These are phyloP conservation scores for Thelaira solivaga DNA, from an alignment of 2,888 invertebrate species.

Conservation along the genomic window DNA sequence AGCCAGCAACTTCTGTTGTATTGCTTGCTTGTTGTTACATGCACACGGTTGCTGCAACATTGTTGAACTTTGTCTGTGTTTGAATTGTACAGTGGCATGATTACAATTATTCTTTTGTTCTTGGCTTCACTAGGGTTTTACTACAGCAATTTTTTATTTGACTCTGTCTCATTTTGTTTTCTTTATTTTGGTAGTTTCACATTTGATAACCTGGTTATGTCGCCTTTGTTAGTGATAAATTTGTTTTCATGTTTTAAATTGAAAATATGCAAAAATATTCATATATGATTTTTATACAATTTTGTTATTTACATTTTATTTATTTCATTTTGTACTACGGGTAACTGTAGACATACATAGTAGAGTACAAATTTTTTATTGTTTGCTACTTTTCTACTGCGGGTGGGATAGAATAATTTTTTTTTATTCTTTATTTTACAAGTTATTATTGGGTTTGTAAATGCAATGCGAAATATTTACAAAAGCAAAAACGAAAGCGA, in stretches of 20 bases:
- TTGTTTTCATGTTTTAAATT: conserved; percentile 56
- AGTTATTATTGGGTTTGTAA: conserved; percentile 21
- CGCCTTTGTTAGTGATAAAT: conserved; percentile 57
- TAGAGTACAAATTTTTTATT: conserved; percentile 30
- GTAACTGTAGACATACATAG: neutral
- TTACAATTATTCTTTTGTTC: conserved; percentile 49
- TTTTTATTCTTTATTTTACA: conserved; percentile 3
- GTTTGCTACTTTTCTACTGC: neutral
- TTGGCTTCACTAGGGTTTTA: conserved; percentile 15
- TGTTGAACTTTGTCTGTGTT: conserved; percentile 37
- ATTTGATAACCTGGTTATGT: conserved; percentile 58
- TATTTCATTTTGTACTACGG: neutral
- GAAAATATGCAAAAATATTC: conserved; percentile 55
- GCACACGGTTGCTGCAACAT: conserved; percentile 28
- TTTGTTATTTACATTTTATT: conserved; percentile 31
- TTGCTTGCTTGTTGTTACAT: neutral
- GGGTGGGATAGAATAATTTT: neutral
- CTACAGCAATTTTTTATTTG: neutral
- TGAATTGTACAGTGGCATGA: conserved; percentile 25
- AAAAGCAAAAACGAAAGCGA: neutral
- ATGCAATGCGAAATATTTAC: conserved; percentile 18
- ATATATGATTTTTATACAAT: conserved; percentile 37
- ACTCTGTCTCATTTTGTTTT: neutral
- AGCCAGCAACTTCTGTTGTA: too few relatives aligned
- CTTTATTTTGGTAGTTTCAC: conserved; percentile 27